These are phyloP conservation scores for Parthenolecanium corni DNA, from an alignment of 2,888 invertebrate species.

Conservation along the genomic window DNA sequence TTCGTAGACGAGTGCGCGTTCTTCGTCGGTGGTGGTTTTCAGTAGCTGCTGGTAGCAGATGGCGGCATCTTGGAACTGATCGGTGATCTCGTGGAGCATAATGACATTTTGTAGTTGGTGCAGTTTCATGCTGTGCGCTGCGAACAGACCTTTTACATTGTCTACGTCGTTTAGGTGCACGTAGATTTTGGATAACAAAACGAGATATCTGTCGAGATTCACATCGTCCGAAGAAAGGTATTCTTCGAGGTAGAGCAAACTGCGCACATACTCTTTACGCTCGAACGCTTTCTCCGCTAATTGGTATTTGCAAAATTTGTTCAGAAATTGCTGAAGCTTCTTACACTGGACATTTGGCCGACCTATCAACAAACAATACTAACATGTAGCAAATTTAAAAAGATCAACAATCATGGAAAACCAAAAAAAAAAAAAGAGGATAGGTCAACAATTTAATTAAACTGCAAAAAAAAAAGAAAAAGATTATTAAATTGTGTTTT, in stretches of 20 bases:
- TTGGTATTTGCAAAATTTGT: constrained; percentile 50
- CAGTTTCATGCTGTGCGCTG: constrained; percentile 55
- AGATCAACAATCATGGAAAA: too few species aligned
- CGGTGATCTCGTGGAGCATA: constrained; percentile 70
- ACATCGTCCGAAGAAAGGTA: constrained; percentile 48
- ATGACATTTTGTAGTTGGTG: constrained; percentile 73
- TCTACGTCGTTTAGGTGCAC: constrained; percentile 81
- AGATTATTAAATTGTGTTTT: too few species aligned
- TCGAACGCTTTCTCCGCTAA: constrained; percentile 62
- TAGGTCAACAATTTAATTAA: too few species aligned
- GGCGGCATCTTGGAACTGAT: constrained; percentile 70
- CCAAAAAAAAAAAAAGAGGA: too few species aligned
- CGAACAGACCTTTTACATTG: constrained; percentile 63
- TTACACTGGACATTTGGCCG: neutral
- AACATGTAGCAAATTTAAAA: too few species aligned
- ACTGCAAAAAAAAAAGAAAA: too few species aligned
- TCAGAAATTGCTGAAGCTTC: constrained; percentile 36
- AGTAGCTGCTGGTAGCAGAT: constrained; percentile 77
- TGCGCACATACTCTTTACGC: constrained; percentile 61
- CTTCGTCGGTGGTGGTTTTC: constrained; percentile 34
- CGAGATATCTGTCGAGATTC: constrained; percentile 1
- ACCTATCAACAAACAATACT: constrained; percentile 44
- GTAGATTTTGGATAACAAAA: constrained; percentile 56
- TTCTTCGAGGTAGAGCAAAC: constrained; percentile 61
- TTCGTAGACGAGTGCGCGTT: constrained; percentile 36